Evolutionary conservation across 2,113 vertebrate genomes (phyloP), one percentile per base, ranked within the genome.

Genomic region (Proteles cristata): DNA sequence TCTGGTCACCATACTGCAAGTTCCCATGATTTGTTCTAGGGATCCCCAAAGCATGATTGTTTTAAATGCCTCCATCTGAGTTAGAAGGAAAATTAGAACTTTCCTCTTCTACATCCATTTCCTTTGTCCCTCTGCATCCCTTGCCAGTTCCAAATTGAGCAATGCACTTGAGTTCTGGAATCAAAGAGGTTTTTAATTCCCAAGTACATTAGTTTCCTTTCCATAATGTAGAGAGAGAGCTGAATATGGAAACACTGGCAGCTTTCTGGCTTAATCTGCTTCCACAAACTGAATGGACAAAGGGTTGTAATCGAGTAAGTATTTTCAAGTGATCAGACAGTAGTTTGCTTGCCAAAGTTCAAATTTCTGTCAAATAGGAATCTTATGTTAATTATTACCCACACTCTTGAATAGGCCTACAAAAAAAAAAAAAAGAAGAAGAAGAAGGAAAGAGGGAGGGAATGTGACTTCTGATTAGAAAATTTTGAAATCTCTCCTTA

Each of bases 31-130:
- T 86, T 83, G 17, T 90, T 96, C 33, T 39, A 53, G 65, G 28
- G 33, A 88, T 66, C 58, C 65, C 76, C 87, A 83, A 94, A 84
- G 61, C 58, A 94, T 83, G 86, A 90, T 86, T 92, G 65, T 95
- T 95, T 94, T 69, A 94, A 97, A 92, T 76, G 43, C 35, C 48
- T 97, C 83, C 90, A 94, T 96, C 79, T 84, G 31, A 88, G 65
- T 7, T 26, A 66, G 66, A 88, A 96, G 79, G 43, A 83, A 97
- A 96, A 98, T 90, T 80, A 93, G 68, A 97, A 81, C 73, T 93
- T 96, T 48, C 19, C 16, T 94, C 92, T 92, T 96, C 82, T 26
- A 81, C 28, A 94, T 65, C 66, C 19, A 95, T 85, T 94, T 88
- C 81, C 77, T 93, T 65, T 88, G 48, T 95, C 28, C 50, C n/a